Evolutionary conservation across 2,113 vertebrate species (phyloP), one percentile per base, ranked within the genome.

Genomic region (Gymnarchus niloticus): DNA sequence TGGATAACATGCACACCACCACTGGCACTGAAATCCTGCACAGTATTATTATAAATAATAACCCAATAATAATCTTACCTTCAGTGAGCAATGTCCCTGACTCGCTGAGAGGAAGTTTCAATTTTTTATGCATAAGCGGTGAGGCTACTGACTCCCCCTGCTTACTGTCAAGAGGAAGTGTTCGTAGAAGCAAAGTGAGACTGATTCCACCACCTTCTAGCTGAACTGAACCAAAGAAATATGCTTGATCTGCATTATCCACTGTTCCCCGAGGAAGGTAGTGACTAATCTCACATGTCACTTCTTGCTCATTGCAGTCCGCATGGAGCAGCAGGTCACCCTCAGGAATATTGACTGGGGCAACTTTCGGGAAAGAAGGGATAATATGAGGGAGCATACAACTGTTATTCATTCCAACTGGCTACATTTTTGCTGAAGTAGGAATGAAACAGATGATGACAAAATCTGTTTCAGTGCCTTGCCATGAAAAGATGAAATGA

Each of bases 221-320:
- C 46, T 82, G 91, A 46, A 95, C 49, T 0, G 92, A 93, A 49
- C 87, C 89, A 83, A 96, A 92, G 89, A 96, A 95, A 89, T 92
- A 93, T 61, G 88, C 86, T 0, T 52, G 51, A 76, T 59, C 86
- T 19, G 90, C 82, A 7, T 89, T 65, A 0, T 84, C 86, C 80
- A 88, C 83, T 19, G 0, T 0, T 21, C 91, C 93, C 46, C 2
- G 89, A 54, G 89, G 92, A n/a, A 86, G 84, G 86, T 92, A 94
- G 0, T 1, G 91, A 77, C 93, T 95, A 46, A 97, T 91, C 88
- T 97, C 95, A 23, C 96, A 96, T 86, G 85, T 89, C 88, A 96
- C 91, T 84, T 94, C 92, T 90, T 93, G 90, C 6, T 94, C 94
- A 0, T 92, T 92, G 88, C 96, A 97, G 87, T 96, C 94, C 0